Conservation (phyloP, 2,113 vertebrate species). For the Corapipo altera region DNA sequence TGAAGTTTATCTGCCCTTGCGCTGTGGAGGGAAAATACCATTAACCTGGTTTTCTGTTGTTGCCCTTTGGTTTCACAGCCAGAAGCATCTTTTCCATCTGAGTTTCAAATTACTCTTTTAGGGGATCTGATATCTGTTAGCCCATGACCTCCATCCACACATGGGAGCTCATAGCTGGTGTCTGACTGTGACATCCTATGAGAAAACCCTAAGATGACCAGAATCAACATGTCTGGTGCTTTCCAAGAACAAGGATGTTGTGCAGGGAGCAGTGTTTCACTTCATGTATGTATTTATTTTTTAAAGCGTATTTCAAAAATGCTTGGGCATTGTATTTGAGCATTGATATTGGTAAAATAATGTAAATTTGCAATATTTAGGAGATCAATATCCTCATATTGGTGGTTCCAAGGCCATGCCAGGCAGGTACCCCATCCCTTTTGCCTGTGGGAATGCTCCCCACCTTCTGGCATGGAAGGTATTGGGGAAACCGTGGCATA, state of each 20-base stretch:
- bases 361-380: not conserved
- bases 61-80: not conserved
- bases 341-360: not conserved
- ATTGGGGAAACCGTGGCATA: rapidly evolving
- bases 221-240: not conserved
- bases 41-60: not conserved
- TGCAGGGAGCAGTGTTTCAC: rapidly evolving
- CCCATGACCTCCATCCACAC: rapidly evolving
- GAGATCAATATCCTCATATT: not conserved
- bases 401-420: not conserved
- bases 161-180: not conserved
- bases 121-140: not conserved
- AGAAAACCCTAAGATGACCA: not conserved
- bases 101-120: not conserved
- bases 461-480: not conserved
- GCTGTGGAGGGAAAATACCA: not conserved
- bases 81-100: not conserved
- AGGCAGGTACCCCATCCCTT: not conserved
- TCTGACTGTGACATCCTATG: not conserved
- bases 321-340: not conserved
- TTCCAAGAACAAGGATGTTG: not conserved
- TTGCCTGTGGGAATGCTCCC: not conserved
- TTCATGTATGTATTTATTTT: not conserved
- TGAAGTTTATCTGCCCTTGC: not conserved
- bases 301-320: not conserved